Base-by-base conservation (phyloP, 2,113 vertebrate genomes). In the Herpetotheres cachinnans region DNA sequence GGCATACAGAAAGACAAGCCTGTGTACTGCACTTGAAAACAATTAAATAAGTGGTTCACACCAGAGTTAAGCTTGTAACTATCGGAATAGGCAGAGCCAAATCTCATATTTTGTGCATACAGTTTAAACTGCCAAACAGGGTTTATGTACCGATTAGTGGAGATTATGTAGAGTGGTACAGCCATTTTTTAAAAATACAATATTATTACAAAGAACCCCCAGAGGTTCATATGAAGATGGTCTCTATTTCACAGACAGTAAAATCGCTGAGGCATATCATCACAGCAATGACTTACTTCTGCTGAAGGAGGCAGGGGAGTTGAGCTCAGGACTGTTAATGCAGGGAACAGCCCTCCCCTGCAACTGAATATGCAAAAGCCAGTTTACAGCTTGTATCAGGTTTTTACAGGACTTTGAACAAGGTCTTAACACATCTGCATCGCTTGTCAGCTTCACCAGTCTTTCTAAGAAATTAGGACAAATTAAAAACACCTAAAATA, bases 181-280 rank as follows among this genome's bases (percentile, higher is more conserved):
- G 85, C 80, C 91, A 94, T 94, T 95, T 94, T 97, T 93, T 3
- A 83, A 96, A 97, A 97, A 91, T 94, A 97, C 91, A 96, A 95
- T 96, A 96, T 96, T 97, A 97, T 97, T 95, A 96, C 92, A 95
- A 91, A 97, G 93, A 97, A 97, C 92, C 84, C 96, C 96, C 84
- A 95, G 96, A 98, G 95, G 95, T 96, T 94, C 89, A 55, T 90
- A 85, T 54, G 95, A 96, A 96, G 97, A 96, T 92, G 94, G 96
- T 97, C 88, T 97, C 90, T 96, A 94, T 97, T 97, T 94, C 95
- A 96, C 47, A 96, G 94, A 95, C 94, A 97, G 94, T 97, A 97
- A 98, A 98, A 97, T 86, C 93, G 96, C 82, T 96, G 95, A 96
- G 95, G 95, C 97, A 95, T 94, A 97, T 96, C 95, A 96, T 93